Conservation (phyloP, 2,888 invertebrate species). For the Hypercompe scribonia region DNA sequence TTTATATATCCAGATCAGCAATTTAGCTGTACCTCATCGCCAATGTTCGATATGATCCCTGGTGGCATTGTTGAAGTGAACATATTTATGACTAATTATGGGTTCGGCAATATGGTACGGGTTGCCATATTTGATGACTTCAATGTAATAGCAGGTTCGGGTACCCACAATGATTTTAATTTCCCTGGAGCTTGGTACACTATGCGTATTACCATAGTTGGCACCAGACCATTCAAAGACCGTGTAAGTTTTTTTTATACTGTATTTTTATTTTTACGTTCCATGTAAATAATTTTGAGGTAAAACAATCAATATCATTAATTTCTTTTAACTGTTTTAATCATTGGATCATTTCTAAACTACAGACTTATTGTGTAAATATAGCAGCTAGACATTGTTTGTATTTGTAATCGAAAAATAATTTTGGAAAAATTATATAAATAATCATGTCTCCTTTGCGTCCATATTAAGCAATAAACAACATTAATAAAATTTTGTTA, state of each 20-base stretch:
- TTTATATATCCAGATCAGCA: not conserved
- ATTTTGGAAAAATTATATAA: no score
- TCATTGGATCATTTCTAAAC: no score
- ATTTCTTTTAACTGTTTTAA: no score
- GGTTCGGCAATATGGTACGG: not conserved
- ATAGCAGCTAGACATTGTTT: no score
- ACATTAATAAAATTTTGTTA: no score
- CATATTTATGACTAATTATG: not conserved
- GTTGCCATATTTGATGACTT: not conserved
- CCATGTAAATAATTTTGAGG: no score
- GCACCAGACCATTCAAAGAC: not conserved
- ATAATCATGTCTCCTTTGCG: no score
- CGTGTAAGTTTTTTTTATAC: not conserved
- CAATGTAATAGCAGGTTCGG: not conserved
- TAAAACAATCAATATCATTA: no score
- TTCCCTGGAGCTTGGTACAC: not conserved
- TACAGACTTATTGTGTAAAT: no score
- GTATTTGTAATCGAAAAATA: no score
- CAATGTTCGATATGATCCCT: not conserved
- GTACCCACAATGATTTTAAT: no score
- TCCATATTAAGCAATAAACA: no score
- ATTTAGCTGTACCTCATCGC: not conserved
- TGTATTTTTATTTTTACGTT: not conserved
- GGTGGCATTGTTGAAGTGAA: slow-evolving; percentile 12
- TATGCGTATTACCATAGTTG: not conserved